These are phyloP conservation scores for Megalops cyprinoides DNA, from an alignment of 2,797 vertebrate genomes.

Conservation along the genomic window DNA sequence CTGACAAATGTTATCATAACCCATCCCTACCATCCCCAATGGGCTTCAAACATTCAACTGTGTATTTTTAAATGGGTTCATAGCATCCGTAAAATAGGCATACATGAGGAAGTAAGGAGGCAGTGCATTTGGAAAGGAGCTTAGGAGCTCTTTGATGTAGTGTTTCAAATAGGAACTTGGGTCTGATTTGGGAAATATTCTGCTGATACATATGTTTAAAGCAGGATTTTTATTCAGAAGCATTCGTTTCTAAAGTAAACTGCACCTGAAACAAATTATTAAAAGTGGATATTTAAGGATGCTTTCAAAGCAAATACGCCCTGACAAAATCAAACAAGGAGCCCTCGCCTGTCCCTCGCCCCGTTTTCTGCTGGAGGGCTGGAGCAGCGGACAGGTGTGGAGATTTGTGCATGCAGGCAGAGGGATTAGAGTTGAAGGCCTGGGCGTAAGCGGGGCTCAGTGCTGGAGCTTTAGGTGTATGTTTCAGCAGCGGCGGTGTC, in stretches of 20 bases:
- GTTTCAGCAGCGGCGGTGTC: slow-evolving; percentile 66
- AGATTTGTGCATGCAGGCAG: background rate
- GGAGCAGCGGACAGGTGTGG: background rate
- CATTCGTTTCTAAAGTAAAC: background rate
- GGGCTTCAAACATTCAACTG: background rate
- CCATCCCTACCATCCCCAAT: background rate
- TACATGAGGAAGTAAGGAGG: too few species aligned
- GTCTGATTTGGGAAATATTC: too few species aligned
- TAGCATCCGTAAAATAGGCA: too few species aligned
- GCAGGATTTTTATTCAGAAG: background rate
- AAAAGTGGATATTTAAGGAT: background rate
- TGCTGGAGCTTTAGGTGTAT: slow-evolving; percentile 60
- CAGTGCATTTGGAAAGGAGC: too few species aligned
- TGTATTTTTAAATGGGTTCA: too few species aligned
- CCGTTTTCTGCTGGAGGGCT: background rate
- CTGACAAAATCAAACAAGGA: background rate
- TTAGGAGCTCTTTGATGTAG: too few species aligned
- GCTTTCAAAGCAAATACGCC: background rate
- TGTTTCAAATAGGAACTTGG: too few species aligned
- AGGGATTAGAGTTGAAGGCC: background rate
- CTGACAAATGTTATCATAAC: slow-evolving; percentile 4
- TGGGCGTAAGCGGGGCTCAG: slow-evolving; percentile 29
- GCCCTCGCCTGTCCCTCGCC: background rate
- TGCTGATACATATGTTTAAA: too few species aligned
- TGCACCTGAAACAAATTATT: background rate